Evolutionary conservation across 2,888 invertebrate species (phyloP), one percentile per base, ranked within the genome.

Genomic region (Ypsolopha scabrella): DNA sequence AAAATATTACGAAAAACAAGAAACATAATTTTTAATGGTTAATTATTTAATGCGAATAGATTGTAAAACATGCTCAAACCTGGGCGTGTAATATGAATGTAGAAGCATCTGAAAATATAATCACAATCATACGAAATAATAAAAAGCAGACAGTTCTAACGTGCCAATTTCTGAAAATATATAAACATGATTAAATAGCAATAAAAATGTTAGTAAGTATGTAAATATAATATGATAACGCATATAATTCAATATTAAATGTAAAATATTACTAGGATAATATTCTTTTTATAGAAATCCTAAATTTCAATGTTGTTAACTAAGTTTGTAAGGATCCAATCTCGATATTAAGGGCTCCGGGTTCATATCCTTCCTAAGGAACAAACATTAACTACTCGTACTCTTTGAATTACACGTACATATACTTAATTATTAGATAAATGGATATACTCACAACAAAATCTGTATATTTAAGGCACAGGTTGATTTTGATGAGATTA

Each of bases 71-170:
- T 43, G 43, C 43, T 43, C 43, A 43, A 43, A 43, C 43, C 43
- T 14, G 43, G 9, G 43, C 13, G 41, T 14, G 24, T 43, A 9
- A 14, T 24, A 9, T 14, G 8, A 14, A 13, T 14, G 41, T 41
- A 43, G n/a, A n/a, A 45, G 45, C 10, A 45, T 45, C 45, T 45
- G 45, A 45, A 45, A 45, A 24, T 45, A 45, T 24, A 45, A 45
- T 45, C 24, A 9, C n/a, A n/a, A 41, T 41, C 7, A 38, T 38
- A 38, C n/a, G n/a, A 38, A 24, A 24, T 24, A 24, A 24, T 24
- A 24, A 24, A 24, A 24, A 24, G 24, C 24, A 24, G 24, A 24
- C 24, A 24, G 2, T 24, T 24, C 24, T 24, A 24, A 24, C 24
- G 24, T 24, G 24, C 24, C 24, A 24, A 24, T 24, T 11, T 11